Base-by-base conservation (phyloP, 1,140 invertebrate genomes). In the Reticulitermes speratus region DNA sequence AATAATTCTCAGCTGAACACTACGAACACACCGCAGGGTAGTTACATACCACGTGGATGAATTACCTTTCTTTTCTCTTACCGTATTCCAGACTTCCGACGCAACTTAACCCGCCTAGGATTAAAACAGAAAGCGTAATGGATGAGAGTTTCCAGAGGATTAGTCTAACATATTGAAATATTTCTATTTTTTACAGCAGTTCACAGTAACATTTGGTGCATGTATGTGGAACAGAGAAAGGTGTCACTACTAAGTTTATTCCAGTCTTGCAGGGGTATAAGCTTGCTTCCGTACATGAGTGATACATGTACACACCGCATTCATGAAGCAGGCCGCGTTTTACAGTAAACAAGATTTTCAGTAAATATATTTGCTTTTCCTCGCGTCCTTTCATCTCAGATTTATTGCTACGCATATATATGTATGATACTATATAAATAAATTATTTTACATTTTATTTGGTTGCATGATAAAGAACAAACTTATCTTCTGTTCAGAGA, bases 11-110 rank as follows among this genome's bases (percentile, higher is more conserved):
- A 75, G 65, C n/a, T 75, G 25, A n/a, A 30, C 65, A 75, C 14
- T 30, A 25, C 25, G 65, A 75, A 30, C 25, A 75, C 25, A 75
- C 65, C 65, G 30, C 25, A 30, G n/a, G 65, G 65, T 75, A 14
- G 65, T 25, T 75, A 11, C 3, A 8, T 11, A 75, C n/a, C 65
- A 30, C 65, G 25, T 75, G 65, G 1, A 75, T 75, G 65, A 75
- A 75, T 75, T 75, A 75, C 65, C n/a, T 75, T 75, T 75, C 65
- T 75, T 75, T 75, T 75, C 65, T 75, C 65, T 75, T 75, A 14
- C 65, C 65, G 19, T 30, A 75, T 30, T 30, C 65, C 65, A 75
- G 65, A 30, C 65, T 75, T 30, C 65, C 65, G 65, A n/a, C 65
- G 3, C 25, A 65, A 75, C 65, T 75, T 75, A 75, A 75, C 25